Percentiles rank a stretch among this genome's conserved stretches.
Conservation (phyloP, 2,888 invertebrate genomes). For the Brachypalpus laphriformis region DNA sequence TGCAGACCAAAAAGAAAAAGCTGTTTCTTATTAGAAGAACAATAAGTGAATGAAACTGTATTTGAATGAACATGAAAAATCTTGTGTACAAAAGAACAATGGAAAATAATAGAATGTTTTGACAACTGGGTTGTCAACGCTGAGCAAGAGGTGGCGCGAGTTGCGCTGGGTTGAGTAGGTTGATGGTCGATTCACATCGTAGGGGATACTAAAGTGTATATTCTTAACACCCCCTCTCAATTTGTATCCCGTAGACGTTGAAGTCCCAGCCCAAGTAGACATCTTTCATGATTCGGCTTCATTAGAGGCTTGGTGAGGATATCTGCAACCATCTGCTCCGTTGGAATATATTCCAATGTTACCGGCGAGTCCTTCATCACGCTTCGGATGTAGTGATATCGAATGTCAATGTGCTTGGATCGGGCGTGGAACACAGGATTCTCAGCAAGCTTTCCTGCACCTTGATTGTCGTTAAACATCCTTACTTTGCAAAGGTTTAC, state of each 20-base stretch:
- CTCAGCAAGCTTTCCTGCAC: constrained; percentile 27
- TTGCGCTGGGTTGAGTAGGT: too few species aligned
- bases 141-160: too few species aligned
- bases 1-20: too few species aligned
- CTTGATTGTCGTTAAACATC: constrained; percentile 39
- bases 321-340: constrained; percentile 23
- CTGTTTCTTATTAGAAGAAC: too few species aligned
- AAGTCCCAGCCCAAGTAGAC: constrained; percentile 6
- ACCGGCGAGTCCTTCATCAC: constrained; percentile 3
- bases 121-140: too few species aligned
- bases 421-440: constrained; percentile 27
- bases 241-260: background rate
- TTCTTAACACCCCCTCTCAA: constrained; percentile 19
- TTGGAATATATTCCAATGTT: constrained; percentile 9
- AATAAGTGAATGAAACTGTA: too few species aligned
- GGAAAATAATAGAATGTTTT: too few species aligned
- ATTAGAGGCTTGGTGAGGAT: constrained; percentile 18
- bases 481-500: background rate
- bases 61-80: too few species aligned
- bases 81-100: too few species aligned
- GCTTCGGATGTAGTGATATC: constrained; percentile 19
- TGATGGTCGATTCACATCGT: too few species aligned
- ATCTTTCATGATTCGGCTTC: constrained; percentile 27
- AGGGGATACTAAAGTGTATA: too few species aligned
- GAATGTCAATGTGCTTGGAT: constrained; percentile 40